Conservation (phyloP, 2,888 invertebrate genomes). For the Microctonus aethiopoides region DNA sequence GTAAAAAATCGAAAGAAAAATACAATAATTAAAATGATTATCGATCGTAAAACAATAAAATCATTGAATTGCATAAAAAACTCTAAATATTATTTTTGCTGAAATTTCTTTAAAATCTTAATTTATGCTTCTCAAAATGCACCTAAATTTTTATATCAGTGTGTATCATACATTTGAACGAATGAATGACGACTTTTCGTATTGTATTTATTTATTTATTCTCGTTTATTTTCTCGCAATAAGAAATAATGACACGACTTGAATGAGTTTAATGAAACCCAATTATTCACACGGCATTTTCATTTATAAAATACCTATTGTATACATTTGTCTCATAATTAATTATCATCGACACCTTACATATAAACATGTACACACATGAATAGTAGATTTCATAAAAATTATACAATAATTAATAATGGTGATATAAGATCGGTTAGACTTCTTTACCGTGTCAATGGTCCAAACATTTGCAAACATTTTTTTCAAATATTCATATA, state of each 20-base stretch:
- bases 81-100: no score
- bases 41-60: no score
- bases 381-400: background rate
- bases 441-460: background rate
- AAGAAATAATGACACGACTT: background rate
- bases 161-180: no score
- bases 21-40: no score
- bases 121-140: no score
- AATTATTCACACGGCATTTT: background rate
- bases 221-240: background rate
- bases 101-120: no score
- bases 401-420: conserved; percentile 6
- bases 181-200: no score
- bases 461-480: background rate
- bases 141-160: no score
- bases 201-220: background rate
- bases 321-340: background rate
- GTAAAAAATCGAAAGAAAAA: no score
- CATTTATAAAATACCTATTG: background rate
- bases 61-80: no score
- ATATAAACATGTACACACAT: background rate
- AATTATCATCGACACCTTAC: background rate
- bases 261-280: background rate
- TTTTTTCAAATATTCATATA: background rate
- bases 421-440: no score